A percentile compares a stretch with the other conserved stretches of the same genome.
These are phyloP conservation scores for Glyptemys insculpta DNA, from an alignment of 2,797 vertebrate species.

Conservation along the genomic window DNA sequence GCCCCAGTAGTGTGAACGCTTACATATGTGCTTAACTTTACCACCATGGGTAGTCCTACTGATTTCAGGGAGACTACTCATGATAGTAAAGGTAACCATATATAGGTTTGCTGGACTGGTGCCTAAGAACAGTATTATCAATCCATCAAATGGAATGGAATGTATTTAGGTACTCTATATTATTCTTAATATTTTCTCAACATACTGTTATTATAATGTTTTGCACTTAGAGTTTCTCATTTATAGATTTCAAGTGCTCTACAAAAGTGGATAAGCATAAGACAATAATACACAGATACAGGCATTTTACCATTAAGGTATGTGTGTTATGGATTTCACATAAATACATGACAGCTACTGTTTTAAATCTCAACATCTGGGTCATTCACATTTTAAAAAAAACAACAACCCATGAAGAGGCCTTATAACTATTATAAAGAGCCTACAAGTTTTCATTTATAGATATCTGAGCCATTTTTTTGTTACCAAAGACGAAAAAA, in stretches of 20 bases:
- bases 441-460: not conserved
- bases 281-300: accelerated
- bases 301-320: not conserved
- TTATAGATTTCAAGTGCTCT: not conserved
- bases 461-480: not conserved
- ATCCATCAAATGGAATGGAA: not conserved
- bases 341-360: not conserved
- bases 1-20: not conserved
- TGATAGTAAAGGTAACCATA: not conserved
- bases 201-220: not conserved
- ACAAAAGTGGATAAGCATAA: not conserved
- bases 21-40: not conserved
- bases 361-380: slow-evolving; percentile 25
- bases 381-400: slow-evolving; percentile 11
- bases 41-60: slow-evolving; percentile 54
- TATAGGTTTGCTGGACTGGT: accelerated
- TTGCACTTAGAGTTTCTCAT: not conserved
- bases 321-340: not conserved
- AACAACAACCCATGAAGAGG: not conserved
- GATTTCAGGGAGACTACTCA: not conserved
- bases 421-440: not conserved
- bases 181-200: not conserved
- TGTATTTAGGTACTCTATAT: not conserved
- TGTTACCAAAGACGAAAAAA: slow-evolving; percentile 12
- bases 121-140: not conserved